Conservation (phyloP, 2,888 invertebrate species). For the Palloptera scutellata region DNA sequence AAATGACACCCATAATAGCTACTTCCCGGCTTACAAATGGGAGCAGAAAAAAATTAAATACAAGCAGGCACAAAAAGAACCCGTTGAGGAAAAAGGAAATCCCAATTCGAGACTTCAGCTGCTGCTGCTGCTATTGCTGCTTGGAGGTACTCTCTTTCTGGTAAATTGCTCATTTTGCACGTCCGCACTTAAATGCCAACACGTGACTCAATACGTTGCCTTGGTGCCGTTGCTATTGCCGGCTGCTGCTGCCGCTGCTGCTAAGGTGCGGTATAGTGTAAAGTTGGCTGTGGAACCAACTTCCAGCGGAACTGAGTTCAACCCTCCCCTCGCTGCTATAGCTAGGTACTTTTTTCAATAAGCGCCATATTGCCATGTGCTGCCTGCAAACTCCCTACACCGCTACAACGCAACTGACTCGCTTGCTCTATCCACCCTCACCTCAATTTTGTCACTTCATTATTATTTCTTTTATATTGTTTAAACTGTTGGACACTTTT, state of each 20-base stretch:
- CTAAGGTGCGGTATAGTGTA: not conserved
- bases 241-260: not conserved
- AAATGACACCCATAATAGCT: slow-evolving; percentile 43
- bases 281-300: too few species aligned
- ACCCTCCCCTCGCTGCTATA: not conserved
- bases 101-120: not conserved
- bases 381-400: slow-evolving; percentile 15
- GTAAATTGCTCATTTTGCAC: slow-evolving; percentile 56
- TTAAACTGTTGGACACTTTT: slow-evolving; percentile 39
- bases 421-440: not conserved
- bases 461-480: slow-evolving; percentile 44
- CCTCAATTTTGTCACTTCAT: slow-evolving; percentile 27
- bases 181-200: slow-evolving; percentile 61
- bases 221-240: slow-evolving; percentile 3
- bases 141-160: not conserved
- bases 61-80: slow-evolving; percentile 16
- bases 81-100: slow-evolving; percentile 5
- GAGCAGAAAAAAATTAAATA: slow-evolving; percentile 17
- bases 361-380: slow-evolving; percentile 35
- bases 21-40: slow-evolving; percentile 38
- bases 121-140: not conserved
- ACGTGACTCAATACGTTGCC: slow-evolving; percentile 54
- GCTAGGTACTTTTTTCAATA: slow-evolving; percentile 22
- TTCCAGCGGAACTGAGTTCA: not conserved
- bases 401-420: not conserved